Percentiles rank a stretch among this genome's conserved stretches.
Evolutionary conservation across 2,888 invertebrate genomes (phyloP).

Genomic region (Mongoloraphidia duomilia): DNA sequence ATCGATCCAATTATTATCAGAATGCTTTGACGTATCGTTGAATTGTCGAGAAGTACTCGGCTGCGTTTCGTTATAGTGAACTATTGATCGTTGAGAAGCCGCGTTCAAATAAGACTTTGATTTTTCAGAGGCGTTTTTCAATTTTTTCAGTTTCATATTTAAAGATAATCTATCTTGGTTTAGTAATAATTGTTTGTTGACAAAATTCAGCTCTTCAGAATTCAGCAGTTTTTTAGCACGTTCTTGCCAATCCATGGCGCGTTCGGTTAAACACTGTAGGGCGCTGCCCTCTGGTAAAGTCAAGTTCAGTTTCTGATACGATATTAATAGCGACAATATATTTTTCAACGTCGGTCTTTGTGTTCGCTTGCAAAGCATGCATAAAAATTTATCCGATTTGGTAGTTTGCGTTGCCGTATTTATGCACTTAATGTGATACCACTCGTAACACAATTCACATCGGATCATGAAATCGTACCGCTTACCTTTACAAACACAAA

Average conservation of each 20-base stretch:
- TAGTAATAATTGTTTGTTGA: conserved; percentile 34
- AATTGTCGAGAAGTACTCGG: too few species aligned
- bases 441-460: conserved; percentile 80
- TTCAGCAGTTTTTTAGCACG: conserved; percentile 46
- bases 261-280: conserved; percentile 69
- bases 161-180: conserved; percentile 36
- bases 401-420: conserved; percentile 32
- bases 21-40: conserved; percentile 30
- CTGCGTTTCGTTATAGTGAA: too few species aligned
- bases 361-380: conserved; percentile 69
- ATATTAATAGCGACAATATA: conserved; percentile 51
- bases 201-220: conserved; percentile 37
- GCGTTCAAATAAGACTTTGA: too few species aligned
- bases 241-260: conserved; percentile 84
- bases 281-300: conserved; percentile 75
- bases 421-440: conserved; percentile 63
- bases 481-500: conserved; percentile 59
- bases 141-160: conserved; percentile 35
- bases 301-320: conserved; percentile 49
- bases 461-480: conserved; percentile 64
- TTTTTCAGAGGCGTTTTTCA: too few species aligned
- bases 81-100: too few species aligned
- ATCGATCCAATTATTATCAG: too few species aligned
- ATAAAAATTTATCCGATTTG: conserved; percentile 50
- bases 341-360: conserved; percentile 64